phyloP scores from a whole-genome alignment of 2,113 vertebrate species.

The Emydura subglobosa region DNA sequence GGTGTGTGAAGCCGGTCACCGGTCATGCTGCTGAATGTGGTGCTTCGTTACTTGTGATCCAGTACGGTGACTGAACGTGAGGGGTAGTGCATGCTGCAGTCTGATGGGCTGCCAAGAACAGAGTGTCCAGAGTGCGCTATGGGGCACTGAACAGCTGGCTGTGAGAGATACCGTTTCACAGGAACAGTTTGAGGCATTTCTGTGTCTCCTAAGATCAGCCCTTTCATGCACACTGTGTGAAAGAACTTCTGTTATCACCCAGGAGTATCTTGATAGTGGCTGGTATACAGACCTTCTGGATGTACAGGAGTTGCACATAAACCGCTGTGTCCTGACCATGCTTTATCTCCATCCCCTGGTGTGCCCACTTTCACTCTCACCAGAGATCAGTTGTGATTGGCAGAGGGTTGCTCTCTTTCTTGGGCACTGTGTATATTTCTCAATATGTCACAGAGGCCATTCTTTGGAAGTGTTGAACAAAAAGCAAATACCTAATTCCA shows the following conservation, averaged over 20 bases:
- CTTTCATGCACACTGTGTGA: rapidly evolving
- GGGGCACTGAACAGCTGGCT: rapidly evolving
- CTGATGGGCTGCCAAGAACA: neutral
- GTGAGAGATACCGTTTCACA: rapidly evolving
- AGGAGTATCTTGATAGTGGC: rapidly evolving
- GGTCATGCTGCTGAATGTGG: rapidly evolving
- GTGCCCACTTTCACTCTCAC: rapidly evolving
- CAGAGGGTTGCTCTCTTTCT: rapidly evolving
- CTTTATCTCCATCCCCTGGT: neutral
- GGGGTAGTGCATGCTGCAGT: neutral
- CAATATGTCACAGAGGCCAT: rapidly evolving
- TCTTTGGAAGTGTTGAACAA: rapidly evolving
- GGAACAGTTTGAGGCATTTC: rapidly evolving
- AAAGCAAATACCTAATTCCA: rapidly evolving
- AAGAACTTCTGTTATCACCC: rapidly evolving
- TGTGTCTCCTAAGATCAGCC: rapidly evolving
- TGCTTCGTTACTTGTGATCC: neutral
- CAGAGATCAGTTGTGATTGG: rapidly evolving
- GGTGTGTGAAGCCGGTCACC: neutral
- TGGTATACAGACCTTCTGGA: rapidly evolving
- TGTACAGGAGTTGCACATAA: neutral
- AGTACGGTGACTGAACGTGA: neutral
- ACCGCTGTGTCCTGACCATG: rapidly evolving
- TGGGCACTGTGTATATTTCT: rapidly evolving
- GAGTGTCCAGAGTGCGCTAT: rapidly evolving